A percentile compares a stretch with the other conserved stretches of the same genome.
phyloP scores from a whole-genome alignment of 2,888 invertebrate genomes.

The Notodonta ziczac region DNA sequence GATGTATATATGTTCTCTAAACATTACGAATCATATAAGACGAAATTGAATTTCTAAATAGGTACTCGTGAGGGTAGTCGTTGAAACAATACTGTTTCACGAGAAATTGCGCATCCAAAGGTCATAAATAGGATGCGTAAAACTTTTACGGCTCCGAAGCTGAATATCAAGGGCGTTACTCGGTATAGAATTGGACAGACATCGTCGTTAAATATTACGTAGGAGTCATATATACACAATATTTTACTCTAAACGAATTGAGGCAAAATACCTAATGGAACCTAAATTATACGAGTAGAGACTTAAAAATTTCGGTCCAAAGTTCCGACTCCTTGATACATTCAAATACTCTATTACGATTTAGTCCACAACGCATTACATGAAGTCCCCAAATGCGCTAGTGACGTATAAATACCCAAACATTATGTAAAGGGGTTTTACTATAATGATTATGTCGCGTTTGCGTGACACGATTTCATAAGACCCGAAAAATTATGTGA shows the following conservation, averaged over 20 bases:
- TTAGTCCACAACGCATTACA: conserved; percentile 4
- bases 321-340: too few relatives aligned
- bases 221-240: conserved; percentile 13
- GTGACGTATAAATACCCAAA: conserved; percentile 32
- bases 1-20: background rate
- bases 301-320: too few relatives aligned
- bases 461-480: conserved; percentile 57
- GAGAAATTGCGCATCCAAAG: conserved; percentile 22
- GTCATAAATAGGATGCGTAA: conserved; percentile 20
- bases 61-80: background rate
- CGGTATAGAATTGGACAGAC: conserved; percentile 11
- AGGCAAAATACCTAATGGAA: too few relatives aligned
- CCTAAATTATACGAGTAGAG: too few relatives aligned
- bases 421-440: conserved; percentile 38
- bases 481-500: conserved; percentile 41
- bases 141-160: conserved; percentile 30
- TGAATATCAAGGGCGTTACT: conserved; percentile 30
- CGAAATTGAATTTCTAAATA: background rate
- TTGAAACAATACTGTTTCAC: conserved; percentile 6
- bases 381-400: conserved; percentile 26
- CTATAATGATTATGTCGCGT: conserved; percentile 47
- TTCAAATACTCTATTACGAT: background rate
- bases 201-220: conserved; percentile 18
- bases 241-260: background rate
- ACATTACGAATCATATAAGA: background rate